phyloP scores from a whole-genome alignment of 2,888 invertebrate species.

The Mycalesis mineus region DNA sequence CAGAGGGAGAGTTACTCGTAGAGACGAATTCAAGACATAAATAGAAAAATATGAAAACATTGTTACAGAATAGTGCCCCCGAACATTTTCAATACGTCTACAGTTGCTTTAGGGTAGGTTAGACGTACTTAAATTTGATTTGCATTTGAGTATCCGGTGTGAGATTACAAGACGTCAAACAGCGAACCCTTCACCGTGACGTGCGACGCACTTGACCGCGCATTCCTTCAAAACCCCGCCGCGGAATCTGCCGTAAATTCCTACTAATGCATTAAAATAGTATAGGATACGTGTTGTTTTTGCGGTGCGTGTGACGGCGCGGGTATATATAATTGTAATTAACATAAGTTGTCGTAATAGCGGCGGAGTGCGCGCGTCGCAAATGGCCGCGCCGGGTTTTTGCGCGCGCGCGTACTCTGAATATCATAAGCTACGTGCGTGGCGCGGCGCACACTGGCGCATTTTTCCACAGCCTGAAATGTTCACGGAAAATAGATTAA shows the following conservation, averaged over 20 bases:
- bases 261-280: slow-evolving; percentile 70
- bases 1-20: too few relatives aligned
- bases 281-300: slow-evolving; percentile 62
- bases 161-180: too few relatives aligned
- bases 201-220: slow-evolving; percentile 25
- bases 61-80: too few relatives aligned
- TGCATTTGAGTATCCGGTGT: too few relatives aligned
- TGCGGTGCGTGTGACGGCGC: slow-evolving; percentile 52
- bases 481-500: too few relatives aligned
- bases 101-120: too few relatives aligned
- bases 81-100: too few relatives aligned
- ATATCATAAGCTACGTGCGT: slow-evolving; percentile 66
- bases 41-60: too few relatives aligned
- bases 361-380: slow-evolving; percentile 57
- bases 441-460: slow-evolving; percentile 46
- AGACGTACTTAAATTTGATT: too few relatives aligned
- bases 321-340: slow-evolving; percentile 53
- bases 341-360: slow-evolving; percentile 75
- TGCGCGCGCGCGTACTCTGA: slow-evolving; percentile 63
- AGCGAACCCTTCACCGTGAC: slow-evolving; percentile 38
- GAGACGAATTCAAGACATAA: too few relatives aligned
- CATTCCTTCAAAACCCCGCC: slow-evolving; percentile 46
- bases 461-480: slow-evolving; percentile 45
- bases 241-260: slow-evolving; percentile 70
- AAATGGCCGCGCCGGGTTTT: slow-evolving; percentile 64